Evolutionary conservation across 2,113 vertebrate species (phyloP).

Genomic region (Epinephelus fuscoguttatus): DNA sequence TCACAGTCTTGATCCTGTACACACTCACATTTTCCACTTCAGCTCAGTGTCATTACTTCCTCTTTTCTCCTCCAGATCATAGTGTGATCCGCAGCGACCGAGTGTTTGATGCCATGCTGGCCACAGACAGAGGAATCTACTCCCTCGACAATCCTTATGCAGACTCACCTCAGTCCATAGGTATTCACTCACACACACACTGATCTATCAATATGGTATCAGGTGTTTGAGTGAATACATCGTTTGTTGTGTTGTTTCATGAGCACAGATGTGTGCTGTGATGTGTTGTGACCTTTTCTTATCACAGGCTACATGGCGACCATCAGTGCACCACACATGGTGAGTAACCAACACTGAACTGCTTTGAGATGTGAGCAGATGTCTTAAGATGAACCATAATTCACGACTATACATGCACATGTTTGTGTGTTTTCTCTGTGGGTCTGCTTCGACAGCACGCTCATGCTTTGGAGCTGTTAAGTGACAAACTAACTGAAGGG

Average conservation of each 20-base stretch:
- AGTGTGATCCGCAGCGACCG: constrained; percentile 89
- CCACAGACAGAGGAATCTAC: constrained; percentile 91
- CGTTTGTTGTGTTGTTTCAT: background rate
- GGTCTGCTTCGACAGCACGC: constrained; percentile 85
- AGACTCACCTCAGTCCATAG: constrained; percentile 92
- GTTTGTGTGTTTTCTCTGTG: background rate
- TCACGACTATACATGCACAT: background rate
- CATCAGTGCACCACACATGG: constrained; percentile 95
- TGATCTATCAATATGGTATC: background rate
- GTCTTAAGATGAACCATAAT: background rate
- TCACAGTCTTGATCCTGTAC: background rate
- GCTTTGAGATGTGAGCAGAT: constrained; percentile 1
- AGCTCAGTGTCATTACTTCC: background rate
- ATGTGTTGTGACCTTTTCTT: constrained; percentile 12
- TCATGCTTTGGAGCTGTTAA: constrained; percentile 90
- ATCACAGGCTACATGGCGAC: constrained; percentile 91
- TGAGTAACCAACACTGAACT: constrained; percentile 73
- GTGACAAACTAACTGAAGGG: constrained; percentile 90
- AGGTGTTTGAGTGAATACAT: background rate
- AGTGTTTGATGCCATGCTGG: constrained; percentile 88
- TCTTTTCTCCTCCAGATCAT: constrained; percentile 84
- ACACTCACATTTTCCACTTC: background rate
- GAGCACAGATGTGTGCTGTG: background rate
- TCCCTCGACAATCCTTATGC: constrained; percentile 88
- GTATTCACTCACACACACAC: constrained; percentile 70